These are phyloP conservation scores for Passerina amoena DNA, from an alignment of 2,113 vertebrate genomes.

Conservation along the genomic window DNA sequence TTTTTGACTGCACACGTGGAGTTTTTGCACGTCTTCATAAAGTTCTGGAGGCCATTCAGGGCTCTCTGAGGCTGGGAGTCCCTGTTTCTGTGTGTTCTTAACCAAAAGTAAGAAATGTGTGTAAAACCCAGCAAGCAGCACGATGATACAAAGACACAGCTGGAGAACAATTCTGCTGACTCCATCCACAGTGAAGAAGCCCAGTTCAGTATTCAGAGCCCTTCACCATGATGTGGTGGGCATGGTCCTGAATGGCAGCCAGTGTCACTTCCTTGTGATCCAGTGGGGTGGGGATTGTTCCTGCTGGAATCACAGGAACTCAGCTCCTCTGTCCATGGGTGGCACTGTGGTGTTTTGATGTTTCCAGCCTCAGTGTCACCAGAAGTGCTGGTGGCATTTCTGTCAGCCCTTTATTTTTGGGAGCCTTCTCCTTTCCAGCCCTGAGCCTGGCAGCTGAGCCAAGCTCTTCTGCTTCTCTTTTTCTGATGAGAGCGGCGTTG, in stretches of 20 bases:
- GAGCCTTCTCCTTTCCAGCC: background rate
- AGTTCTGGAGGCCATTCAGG: background rate
- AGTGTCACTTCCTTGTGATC: background rate
- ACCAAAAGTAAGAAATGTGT: background rate
- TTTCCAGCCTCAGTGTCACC: background rate
- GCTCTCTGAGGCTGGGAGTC: background rate
- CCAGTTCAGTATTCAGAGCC: background rate
- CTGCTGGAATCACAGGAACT: background rate
- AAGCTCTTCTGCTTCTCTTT: background rate
- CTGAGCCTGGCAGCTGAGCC: background rate
- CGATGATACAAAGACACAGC: background rate
- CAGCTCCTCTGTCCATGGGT: background rate
- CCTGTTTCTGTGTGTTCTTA: background rate
- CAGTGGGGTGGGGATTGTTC: background rate
- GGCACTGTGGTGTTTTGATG: background rate
- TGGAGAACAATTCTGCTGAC: background rate
- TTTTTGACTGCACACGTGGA: constrained; percentile 67
- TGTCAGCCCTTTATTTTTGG: background rate
- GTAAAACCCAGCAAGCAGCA: background rate
- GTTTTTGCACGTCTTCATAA: background rate
- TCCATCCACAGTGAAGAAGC: background rate
- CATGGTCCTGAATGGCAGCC: background rate
- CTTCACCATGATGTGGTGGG: background rate
- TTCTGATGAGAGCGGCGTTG: background rate
- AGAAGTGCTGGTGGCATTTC: background rate